Base-by-base conservation (phyloP, 2,113 vertebrate species). In the Pangasianodon hypophthalmus region DNA sequence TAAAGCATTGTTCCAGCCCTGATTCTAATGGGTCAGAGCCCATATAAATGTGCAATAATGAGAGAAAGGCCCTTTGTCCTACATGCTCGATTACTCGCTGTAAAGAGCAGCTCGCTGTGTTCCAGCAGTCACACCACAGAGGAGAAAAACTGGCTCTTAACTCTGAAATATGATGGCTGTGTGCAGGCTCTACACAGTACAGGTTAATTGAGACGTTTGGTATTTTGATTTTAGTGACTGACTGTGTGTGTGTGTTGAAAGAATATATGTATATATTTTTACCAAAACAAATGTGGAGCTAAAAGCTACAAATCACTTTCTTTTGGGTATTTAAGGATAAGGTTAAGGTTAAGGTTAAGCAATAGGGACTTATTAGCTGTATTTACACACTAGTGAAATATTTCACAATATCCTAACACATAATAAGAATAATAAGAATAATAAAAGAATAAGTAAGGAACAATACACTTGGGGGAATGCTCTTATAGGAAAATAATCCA, bases 21-120 rank as follows among this genome's bases (percentile, higher is more conserved):
- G 67, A 88, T 88, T 41, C 56, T 21, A 64, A 4, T 69, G 77
- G n/a, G 60, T 82, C 77, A 88, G 29, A 54, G 10, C 83, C 16
- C 82, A 91, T 85, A 88, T 92, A 87, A 85, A 90, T 93, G 90
- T 91, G 88, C 82, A 90, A 86, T 90, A 90, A 92, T 91, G 91
- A 13, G 29, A 82, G 60, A 82, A 88, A 50, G n/a, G 79, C 89
- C 87, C 14, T 91, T 92, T 92, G 81, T 91, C 90, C 90, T 91
- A 67, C 86, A 93, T 88, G 92, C 92, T 92, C 91, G 88, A 91
- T 94, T 95, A 93, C 90, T 92, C 90, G 58, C 60, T 2, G 52
- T 75, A 90, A 92, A 92, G 80, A 81, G 71, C 86, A 92, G 87
- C 79, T 56, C 58, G 41, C 85, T 52, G 86, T 64, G 71, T 54